These are phyloP conservation scores for Egretta garzetta DNA, from an alignment of 2,113 vertebrate genomes.

Conservation along the genomic window DNA sequence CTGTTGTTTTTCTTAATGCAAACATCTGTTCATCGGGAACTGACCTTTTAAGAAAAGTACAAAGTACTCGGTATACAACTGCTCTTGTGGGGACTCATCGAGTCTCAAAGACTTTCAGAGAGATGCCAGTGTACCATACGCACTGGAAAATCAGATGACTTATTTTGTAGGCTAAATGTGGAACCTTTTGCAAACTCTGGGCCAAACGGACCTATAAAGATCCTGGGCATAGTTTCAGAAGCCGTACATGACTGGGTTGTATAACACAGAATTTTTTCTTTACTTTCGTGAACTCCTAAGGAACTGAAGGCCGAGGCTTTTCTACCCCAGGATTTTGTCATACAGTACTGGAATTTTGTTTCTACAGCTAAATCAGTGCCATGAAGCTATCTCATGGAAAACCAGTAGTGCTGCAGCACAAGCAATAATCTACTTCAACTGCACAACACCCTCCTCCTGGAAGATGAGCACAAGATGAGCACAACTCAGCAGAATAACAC, in stretches of 20 bases:
- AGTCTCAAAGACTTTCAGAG: neutral
- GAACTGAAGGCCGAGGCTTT: neutral
- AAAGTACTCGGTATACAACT: neutral
- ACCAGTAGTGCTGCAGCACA: neutral
- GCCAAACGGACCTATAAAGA: neutral
- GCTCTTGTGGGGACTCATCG: neutral
- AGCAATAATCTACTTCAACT: neutral
- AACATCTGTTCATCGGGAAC: neutral
- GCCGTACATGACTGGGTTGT: neutral
- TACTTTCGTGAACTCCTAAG: neutral
- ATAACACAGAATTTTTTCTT: neutral
- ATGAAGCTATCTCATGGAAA: neutral
- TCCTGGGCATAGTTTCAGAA: neutral
- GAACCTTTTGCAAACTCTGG: neutral
- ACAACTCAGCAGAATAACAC: neutral
- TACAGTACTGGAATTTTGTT: neutral
- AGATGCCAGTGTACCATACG: neutral
- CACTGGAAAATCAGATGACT: neutral
- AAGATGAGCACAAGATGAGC: neutral
- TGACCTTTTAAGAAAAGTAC: slow-evolving; percentile 11
- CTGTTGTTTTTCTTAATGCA: neutral
- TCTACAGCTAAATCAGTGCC: neutral
- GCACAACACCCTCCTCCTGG: neutral
- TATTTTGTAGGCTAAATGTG: neutral
- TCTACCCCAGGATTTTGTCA: neutral